phyloP scores from a whole-genome alignment of 1,140 invertebrate species.

The Dufourea novaeangliae region DNA sequence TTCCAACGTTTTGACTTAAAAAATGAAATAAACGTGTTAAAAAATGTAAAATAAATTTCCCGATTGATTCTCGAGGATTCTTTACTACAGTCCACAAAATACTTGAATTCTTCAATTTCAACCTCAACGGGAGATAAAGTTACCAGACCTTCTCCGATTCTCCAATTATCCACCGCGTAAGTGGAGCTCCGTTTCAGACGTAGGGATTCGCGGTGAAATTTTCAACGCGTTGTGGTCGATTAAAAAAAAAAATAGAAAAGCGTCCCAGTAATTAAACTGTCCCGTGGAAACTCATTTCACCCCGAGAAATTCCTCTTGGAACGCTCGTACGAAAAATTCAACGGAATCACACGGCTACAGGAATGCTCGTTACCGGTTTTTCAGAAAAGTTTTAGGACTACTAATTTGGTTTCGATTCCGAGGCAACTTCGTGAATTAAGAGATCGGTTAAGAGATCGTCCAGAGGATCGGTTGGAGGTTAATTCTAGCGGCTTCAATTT shows the following conservation, averaged over 20 bases:
- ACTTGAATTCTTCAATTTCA: too few species aligned
- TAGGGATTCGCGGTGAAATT: background rate
- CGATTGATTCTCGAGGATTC: too few species aligned
- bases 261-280: background rate
- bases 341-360: background rate
- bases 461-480: too few species aligned
- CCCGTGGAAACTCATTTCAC: background rate
- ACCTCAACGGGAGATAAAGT: background rate
- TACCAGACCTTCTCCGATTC: background rate
- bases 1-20: too few species aligned
- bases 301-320: background rate
- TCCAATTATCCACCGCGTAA: background rate
- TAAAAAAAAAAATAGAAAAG: background rate
- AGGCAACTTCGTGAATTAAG: too few species aligned
- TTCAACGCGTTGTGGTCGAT: background rate
- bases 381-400: background rate
- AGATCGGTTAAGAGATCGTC: too few species aligned
- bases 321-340: background rate
- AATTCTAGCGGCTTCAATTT: too few species aligned
- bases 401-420: background rate
- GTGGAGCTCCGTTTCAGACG: background rate
- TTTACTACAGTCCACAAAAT: too few species aligned
- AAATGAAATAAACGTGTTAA: too few species aligned
- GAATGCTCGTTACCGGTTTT: slow-evolving; percentile 1
- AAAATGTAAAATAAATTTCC: too few species aligned